phyloP scores from a whole-genome alignment of 2,797 vertebrate genomes.

The Chromobotia macracanthus region DNA sequence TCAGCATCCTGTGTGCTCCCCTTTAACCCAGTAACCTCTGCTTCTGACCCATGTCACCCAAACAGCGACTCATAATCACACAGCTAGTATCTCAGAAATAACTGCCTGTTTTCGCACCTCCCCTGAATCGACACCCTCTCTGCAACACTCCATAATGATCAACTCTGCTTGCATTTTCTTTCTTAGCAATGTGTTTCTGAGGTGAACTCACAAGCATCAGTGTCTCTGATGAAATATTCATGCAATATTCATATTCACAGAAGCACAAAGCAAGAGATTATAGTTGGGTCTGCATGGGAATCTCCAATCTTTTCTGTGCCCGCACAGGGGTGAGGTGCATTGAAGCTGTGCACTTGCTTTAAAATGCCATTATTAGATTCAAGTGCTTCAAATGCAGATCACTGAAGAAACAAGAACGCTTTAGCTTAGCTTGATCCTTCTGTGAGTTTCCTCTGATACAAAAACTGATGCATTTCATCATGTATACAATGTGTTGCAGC shows the following conservation, averaged over 20 bases:
- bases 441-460: background rate
- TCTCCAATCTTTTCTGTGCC: slow-evolving; percentile 48
- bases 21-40: slow-evolving; percentile 19
- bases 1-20: slow-evolving; percentile 10
- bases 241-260: slow-evolving; percentile 11
- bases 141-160: slow-evolving; percentile 49
- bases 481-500: background rate
- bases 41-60: slow-evolving; percentile 29
- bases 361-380: slow-evolving; percentile 6
- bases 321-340: slow-evolving; percentile 23
- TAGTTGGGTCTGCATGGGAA: slow-evolving; percentile 24
- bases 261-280: slow-evolving; percentile 51
- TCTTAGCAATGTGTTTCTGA: slow-evolving; percentile 42
- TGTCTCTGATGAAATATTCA: slow-evolving; percentile 51
- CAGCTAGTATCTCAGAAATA: slow-evolving; percentile 31
- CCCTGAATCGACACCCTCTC: slow-evolving; percentile 29
- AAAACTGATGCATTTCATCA: background rate
- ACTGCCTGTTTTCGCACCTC: slow-evolving; percentile 28
- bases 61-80: slow-evolving; percentile 47
- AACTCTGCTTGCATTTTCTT: slow-evolving; percentile 17
- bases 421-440: background rate
- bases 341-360: slow-evolving; percentile 12
- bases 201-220: slow-evolving; percentile 33
- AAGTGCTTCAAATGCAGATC: background rate
- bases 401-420: background rate